Evolutionary conservation across 2,113 vertebrate genomes (phyloP).

Genomic region (Microtus montanus): DNA sequence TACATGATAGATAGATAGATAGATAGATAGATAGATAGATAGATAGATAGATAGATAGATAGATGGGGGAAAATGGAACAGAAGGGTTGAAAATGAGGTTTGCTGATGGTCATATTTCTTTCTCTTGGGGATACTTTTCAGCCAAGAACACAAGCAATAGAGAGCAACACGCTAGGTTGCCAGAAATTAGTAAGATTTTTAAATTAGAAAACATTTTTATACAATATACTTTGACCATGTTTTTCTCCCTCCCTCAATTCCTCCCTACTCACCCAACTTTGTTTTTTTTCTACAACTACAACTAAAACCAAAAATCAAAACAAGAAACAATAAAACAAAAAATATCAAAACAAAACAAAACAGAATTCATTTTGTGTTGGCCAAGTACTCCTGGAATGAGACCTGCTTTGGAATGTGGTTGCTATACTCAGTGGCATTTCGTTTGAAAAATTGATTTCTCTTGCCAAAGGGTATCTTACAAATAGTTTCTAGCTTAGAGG

Average conservation of each 20-base stretch:
- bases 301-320: neutral
- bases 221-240: neutral
- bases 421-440: neutral
- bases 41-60: fast-evolving
- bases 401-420: neutral
- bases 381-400: neutral
- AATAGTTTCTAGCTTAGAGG: neutral
- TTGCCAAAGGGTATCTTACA: neutral
- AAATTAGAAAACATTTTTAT: neutral
- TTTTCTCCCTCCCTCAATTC: neutral
- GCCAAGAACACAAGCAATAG: neutral
- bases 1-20: too few relatives aligned
- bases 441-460: neutral
- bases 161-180: neutral
- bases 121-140: neutral
- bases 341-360: neutral
- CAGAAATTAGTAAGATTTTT: neutral
- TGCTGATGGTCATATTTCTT: neutral
- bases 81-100: neutral
- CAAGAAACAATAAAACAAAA: neutral
- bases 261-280: neutral
- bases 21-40: neutral
- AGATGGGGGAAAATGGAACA: too few relatives aligned
- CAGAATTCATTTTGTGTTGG: neutral
- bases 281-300: neutral